phyloP scores from a whole-genome alignment of 2,888 invertebrate genomes.

The Ichneumoninae sp. region DNA sequence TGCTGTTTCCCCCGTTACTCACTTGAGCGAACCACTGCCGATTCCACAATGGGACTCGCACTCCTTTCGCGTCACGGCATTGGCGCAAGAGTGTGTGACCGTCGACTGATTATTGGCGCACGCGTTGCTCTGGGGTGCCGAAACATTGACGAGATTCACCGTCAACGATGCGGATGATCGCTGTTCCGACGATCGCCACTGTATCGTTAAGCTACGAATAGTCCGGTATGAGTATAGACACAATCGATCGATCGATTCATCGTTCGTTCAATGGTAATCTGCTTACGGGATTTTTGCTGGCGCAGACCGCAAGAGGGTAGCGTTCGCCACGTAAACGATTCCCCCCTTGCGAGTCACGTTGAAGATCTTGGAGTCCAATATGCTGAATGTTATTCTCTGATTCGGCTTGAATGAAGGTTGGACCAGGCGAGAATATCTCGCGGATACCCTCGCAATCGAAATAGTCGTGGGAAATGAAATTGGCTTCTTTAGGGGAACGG shows the following conservation, averaged over 20 bases:
- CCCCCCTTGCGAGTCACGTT: conserved; percentile 86
- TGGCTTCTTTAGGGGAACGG: conserved; percentile 71
- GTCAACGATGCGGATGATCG: conserved; percentile 69
- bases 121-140: conserved; percentile 75
- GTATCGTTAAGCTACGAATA: conserved; percentile 82
- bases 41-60: conserved; percentile 86
- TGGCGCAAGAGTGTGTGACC: conserved; percentile 84
- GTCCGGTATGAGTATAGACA: neutral
- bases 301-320: conserved; percentile 83
- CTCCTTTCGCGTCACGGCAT: conserved; percentile 84
- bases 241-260: neutral
- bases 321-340: conserved; percentile 86
- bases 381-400: conserved; percentile 70
- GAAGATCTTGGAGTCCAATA: conserved; percentile 83
- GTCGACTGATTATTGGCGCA: conserved; percentile 73
- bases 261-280: neutral
- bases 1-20: conserved; percentile 45
- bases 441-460: conserved; percentile 73
- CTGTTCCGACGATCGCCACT: conserved; percentile 81
- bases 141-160: conserved; percentile 80
- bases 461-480: conserved; percentile 74
- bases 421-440: conserved; percentile 76
- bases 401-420: conserved; percentile 74
- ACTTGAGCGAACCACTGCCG: conserved; percentile 84
- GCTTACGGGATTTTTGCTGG: conserved; percentile 83